Evolutionary conservation across 2,888 invertebrate species (phyloP).

Genomic region (Camptogramma bilineatum): DNA sequence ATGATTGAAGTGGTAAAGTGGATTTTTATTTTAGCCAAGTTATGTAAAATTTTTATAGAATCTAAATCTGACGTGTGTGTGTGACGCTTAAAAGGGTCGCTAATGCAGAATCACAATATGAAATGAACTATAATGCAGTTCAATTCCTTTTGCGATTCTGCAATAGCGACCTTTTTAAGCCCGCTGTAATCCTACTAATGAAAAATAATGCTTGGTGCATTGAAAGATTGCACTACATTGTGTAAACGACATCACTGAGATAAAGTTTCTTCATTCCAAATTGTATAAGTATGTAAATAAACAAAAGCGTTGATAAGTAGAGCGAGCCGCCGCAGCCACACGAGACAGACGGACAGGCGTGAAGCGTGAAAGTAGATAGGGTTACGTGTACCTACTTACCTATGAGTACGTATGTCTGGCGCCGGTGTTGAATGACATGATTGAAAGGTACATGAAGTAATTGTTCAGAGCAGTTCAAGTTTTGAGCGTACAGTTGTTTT

Average conservation of each 20-base stretch:
- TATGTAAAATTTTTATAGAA: too few relatives aligned
- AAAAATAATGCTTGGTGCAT: too few relatives aligned
- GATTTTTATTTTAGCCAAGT: too few relatives aligned
- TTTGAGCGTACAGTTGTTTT: not conserved
- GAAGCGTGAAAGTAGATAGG: constrained; percentile 49
- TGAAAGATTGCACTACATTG: not conserved
- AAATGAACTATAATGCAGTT: too few relatives aligned
- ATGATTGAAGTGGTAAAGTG: too few relatives aligned
- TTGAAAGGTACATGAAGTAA: constrained; percentile 5
- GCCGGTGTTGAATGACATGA: constrained; percentile 3
- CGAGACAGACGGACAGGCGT: constrained; percentile 46
- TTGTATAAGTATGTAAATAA: constrained; percentile 12
- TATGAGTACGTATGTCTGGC: not conserved
- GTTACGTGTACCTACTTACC: constrained; percentile 29
- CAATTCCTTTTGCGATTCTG: too few relatives aligned
- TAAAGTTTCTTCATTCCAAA: constrained; percentile 18
- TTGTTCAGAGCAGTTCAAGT: not conserved
- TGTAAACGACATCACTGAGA: not conserved
- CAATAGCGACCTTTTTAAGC: too few relatives aligned
- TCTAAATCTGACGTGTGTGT: too few relatives aligned
- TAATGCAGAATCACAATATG: too few relatives aligned
- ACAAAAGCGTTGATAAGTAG: constrained; percentile 33
- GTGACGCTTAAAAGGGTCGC: too few relatives aligned
- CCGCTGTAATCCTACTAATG: too few relatives aligned
- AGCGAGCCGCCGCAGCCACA: constrained; percentile 32